Evolutionary conservation across 2,797 vertebrate genomes (phyloP), one percentile per base, ranked within the genome.

Genomic region (Glossophaga mutica): DNA sequence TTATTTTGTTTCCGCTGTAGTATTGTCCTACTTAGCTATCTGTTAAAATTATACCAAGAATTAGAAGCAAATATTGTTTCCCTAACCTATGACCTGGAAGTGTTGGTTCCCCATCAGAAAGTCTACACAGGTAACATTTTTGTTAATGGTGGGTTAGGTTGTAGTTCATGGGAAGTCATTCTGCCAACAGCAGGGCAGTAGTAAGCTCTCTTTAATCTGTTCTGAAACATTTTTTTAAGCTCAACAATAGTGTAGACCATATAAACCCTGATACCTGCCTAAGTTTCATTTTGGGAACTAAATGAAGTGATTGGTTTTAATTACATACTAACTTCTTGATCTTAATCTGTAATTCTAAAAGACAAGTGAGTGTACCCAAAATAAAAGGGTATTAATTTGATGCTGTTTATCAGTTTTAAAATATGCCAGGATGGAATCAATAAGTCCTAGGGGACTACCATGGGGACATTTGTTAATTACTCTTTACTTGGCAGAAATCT

Each of bases 201-300:
- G 19, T 74, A 82, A 70, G 29, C 18, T 87, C 34, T 68, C 77
- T 90, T 84, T 92, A 32, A 68, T 91, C n/a, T 44, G 39, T 79
- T 94, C 37, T 79, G 52, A 94, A 93, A 71, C 77, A 82, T 44
- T 94, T 10, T 71, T 94, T 91, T 78, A 84, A 94, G 86, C 42
- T 83, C 22, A 68, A 57, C 48, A 79, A 48, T 16, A 82, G 16
- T 78, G 12, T 83, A 87, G 52, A 59, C 67, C 21, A 5, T 88
- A 78, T 91, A 78, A 91, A 95, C 44, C 78, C 59, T 37, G 57
- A 85, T 4, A 87, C 21, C 48, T 9, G 5, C 19, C 52, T 4
- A 11, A 46, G 11, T 90, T 85, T 93, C 55, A 78, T 21, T 78
- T 71, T 84, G 74, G 42, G 9, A 91, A 55, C 18, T 92, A 90